Conservation (phyloP, 2,888 invertebrate species). For the Axea sp. region DNA sequence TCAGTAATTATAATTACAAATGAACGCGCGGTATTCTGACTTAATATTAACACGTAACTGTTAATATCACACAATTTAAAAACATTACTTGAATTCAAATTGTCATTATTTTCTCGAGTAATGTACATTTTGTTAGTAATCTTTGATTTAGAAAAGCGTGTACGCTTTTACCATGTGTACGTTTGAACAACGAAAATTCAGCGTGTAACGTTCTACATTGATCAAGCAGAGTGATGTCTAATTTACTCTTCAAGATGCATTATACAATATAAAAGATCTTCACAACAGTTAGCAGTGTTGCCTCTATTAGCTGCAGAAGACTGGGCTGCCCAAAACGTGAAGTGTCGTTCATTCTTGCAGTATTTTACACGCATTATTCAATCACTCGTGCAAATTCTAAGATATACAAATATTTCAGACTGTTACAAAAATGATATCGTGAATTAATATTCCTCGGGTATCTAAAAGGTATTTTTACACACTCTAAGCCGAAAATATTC, state of each 20-base stretch:
- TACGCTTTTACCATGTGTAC: slow-evolving; percentile 1
- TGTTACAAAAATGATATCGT: too few species aligned
- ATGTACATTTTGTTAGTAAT: too few species aligned
- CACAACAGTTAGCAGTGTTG: slow-evolving; percentile 39
- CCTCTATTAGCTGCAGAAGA: slow-evolving; percentile 51
- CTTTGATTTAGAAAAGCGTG: slow-evolving; percentile 11
- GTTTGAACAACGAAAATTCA: slow-evolving; percentile 30
- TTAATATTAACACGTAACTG: too few species aligned
- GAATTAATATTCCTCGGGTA: too few species aligned
- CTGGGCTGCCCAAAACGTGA: slow-evolving; percentile 46
- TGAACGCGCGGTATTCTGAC: too few species aligned
- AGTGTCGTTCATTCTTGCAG: slow-evolving; percentile 45
- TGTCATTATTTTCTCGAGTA: too few species aligned
- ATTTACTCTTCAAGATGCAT: slow-evolving; percentile 36
- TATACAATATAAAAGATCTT: slow-evolving; percentile 41
- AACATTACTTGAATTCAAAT: too few species aligned
- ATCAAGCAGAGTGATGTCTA: slow-evolving; percentile 43
- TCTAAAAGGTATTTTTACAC: too few species aligned
- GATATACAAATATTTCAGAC: slow-evolving; percentile 29
- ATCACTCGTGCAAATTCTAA: slow-evolving; percentile 33
- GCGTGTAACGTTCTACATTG: slow-evolving; percentile 31
- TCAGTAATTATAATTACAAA: too few species aligned
- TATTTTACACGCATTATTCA: slow-evolving; percentile 28
- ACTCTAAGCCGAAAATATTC: too few species aligned
- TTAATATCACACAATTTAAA: too few species aligned